Base-by-base conservation (phyloP, 2,113 vertebrate genomes). In the Murina feae region DNA sequence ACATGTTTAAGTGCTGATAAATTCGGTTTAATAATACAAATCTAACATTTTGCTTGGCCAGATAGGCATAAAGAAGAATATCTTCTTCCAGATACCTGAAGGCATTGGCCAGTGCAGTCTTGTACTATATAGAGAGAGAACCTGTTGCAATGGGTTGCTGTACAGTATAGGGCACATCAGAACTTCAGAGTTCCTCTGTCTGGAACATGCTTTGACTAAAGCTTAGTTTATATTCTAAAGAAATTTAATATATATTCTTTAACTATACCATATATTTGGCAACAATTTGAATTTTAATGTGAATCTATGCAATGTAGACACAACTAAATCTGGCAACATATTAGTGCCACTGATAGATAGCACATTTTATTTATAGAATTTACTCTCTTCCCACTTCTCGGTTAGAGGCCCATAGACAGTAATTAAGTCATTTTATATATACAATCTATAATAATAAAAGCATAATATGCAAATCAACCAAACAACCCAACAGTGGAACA, bases 401-500 rank as follows among this genome's bases (percentile, higher is more conserved):
- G 94, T 95, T 76, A 91, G 96, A 89, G 93, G 81, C 89, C 87
- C 81, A 82, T 85, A 93, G 93, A 88, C 94, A 94, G 85, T 95
- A 93, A 97, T 97, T 96, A 97, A 97, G 90, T 85, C 93, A 93
- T 97, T 96, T 96, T 92, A 69, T 78, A 88, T 95, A 97, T 96
- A 97, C 44, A 44, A 11, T 44, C 44, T 44, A 44, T 44, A 44
- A 44, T 11, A 44, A 44, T 44, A 44, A 44, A 44, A 44, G 44
- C 11, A 94, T 95, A 84, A 93, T 90, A 92, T 58, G 60, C 42
- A 44, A 44, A 44, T 44, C 44, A 44, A 44, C 44, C 44, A 44
- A 44, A 44, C 10, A 2, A 10, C 44, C 10, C 0, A 44, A 44
- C 10, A 44, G 44, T 10, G 10, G 44, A 44, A 44, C 1, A 10